A percentile compares a stretch with the other conserved stretches of the same genome.
Evolutionary conservation across 2,888 invertebrate species (phyloP).

Genomic region (Tetanocera ferruginea): DNA sequence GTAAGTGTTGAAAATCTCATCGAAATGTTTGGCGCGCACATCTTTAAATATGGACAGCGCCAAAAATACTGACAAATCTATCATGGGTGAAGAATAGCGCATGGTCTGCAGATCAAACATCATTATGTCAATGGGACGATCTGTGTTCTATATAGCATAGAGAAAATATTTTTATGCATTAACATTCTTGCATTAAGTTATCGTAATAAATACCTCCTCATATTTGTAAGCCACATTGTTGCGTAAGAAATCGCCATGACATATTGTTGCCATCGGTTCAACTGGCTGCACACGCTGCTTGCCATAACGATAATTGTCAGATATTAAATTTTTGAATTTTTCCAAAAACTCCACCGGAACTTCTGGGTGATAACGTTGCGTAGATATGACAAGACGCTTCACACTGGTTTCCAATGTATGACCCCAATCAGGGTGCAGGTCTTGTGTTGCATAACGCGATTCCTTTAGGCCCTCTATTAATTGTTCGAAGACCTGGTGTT

Average conservation of each 20-base stretch:
- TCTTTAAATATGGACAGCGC: slow-evolving; percentile 59
- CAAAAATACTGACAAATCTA: slow-evolving; percentile 63
- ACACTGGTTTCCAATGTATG: slow-evolving; percentile 40
- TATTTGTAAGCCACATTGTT: slow-evolving; percentile 68
- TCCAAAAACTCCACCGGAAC: slow-evolving; percentile 57
- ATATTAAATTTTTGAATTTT: slow-evolving; percentile 49
- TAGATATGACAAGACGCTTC: slow-evolving; percentile 49
- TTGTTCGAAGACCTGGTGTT: slow-evolving; percentile 53
- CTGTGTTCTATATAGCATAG: slow-evolving; percentile 41
- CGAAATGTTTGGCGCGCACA: slow-evolving; percentile 59
- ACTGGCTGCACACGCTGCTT: slow-evolving; percentile 58
- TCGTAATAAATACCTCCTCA: slow-evolving; percentile 38
- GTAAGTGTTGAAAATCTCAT: slow-evolving; percentile 62
- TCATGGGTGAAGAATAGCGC: slow-evolving; percentile 66
- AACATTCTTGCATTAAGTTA: neutral
- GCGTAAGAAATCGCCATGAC: slow-evolving; percentile 67
- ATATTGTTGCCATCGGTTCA: slow-evolving; percentile 64
- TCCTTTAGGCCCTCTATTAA: slow-evolving; percentile 56
- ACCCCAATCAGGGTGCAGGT: slow-evolving; percentile 50
- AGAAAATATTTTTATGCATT: neutral
- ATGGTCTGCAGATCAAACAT: slow-evolving; percentile 70
- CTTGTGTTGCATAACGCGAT: slow-evolving; percentile 55
- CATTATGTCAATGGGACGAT: slow-evolving; percentile 59
- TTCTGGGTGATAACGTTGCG: slow-evolving; percentile 52
- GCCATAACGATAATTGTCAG: slow-evolving; percentile 50